A percentile compares a stretch with the other conserved stretches of the same genome.
Conservation (phyloP, 2,888 invertebrate genomes). For the Resseliella maxima region DNA sequence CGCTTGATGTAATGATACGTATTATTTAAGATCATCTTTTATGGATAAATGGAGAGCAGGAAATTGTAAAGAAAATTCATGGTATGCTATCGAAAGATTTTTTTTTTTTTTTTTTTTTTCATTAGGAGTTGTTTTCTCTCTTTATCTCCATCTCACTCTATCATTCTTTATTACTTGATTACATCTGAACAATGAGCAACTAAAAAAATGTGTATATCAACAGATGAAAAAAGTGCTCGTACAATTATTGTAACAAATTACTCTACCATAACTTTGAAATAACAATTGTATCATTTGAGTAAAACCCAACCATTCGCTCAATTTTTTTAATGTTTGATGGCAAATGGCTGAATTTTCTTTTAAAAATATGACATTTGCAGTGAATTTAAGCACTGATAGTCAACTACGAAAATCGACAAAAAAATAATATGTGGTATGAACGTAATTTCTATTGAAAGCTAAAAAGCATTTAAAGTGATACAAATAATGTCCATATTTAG, state of each 20-base stretch:
- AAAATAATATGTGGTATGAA: neutral
- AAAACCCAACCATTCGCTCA: neutral
- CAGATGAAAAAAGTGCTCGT: neutral
- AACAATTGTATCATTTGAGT: constrained; percentile 9
- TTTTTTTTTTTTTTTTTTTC: neutral
- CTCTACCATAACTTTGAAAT: constrained; percentile 51
- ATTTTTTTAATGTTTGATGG: constrained; percentile 19
- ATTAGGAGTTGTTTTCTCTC: neutral
- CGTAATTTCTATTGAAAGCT: neutral
- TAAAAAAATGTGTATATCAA: too few species aligned
- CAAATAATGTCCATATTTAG: constrained; percentile 46
- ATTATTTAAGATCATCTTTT: neutral
- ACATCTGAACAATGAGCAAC: too few species aligned
- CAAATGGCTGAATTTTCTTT: constrained; percentile 19
- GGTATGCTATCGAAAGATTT: neutral
- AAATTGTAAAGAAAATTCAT: neutral
- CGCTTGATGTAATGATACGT: neutral
- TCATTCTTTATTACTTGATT: too few species aligned
- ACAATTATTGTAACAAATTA: constrained; percentile 27
- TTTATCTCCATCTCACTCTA: too few species aligned
- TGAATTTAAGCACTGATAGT: neutral
- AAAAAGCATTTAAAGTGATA: neutral
- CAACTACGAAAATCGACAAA: neutral
- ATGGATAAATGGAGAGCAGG: neutral
- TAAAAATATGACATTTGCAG: neutral